Percentiles rank a stretch among this genome's conserved stretches.
Conservation (phyloP, 1,140 invertebrate species). For the Sarcophaga bullata region DNA sequence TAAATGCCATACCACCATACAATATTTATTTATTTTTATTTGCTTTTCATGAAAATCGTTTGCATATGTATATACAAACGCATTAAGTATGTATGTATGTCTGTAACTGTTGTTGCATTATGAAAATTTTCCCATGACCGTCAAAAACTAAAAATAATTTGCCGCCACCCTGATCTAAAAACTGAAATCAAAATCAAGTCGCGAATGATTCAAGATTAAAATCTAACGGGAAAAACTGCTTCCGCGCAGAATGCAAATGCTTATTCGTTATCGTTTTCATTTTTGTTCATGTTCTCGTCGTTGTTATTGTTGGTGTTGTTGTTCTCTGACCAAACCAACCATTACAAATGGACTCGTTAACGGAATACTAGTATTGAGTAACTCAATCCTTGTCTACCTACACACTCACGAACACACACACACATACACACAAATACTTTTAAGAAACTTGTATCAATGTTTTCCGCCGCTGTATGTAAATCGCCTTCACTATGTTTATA, state of each 20-base stretch:
- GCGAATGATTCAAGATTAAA: constrained; percentile 15
- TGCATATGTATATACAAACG: no score
- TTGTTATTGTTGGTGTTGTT: no score
- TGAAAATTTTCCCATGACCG: constrained; percentile 18
- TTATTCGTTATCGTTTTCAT: no score
- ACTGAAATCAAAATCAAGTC: constrained; percentile 8
- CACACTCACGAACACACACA: no score
- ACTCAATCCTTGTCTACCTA: neutral
- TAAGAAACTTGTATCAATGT: no score
- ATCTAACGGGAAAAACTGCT: constrained; percentile 21
- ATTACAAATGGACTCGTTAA: neutral
- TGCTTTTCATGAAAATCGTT: no score
- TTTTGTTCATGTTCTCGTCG: no score
- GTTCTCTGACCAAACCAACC: neutral
- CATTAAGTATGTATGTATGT: no score
- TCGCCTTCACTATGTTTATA: neutral
- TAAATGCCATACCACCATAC: no score
- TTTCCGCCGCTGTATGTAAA: neutral
- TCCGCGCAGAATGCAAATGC: constrained; percentile 9
- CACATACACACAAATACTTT: no score
- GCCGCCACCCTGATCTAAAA: neutral
- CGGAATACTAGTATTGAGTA: neutral
- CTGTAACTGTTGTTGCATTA: no score
- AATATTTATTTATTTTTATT: no score
- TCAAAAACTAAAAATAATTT: neutral